These are phyloP conservation scores for Alces alces DNA, from an alignment of 2,113 vertebrate species.

Conservation along the genomic window DNA sequence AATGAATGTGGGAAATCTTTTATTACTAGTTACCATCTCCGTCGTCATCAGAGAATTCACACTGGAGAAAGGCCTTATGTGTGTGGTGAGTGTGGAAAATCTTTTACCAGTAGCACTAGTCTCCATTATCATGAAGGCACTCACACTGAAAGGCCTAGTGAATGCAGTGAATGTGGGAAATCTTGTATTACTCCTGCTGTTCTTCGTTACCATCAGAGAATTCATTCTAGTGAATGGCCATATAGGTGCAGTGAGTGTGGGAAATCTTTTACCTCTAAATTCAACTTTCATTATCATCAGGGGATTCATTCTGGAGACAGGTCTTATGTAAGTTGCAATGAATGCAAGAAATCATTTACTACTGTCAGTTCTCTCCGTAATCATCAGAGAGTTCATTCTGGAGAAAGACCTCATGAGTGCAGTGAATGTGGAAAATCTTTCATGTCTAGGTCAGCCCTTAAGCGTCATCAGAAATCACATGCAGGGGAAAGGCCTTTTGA, in stretches of 20 bases:
- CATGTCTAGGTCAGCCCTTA: not conserved
- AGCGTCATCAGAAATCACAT: not conserved
- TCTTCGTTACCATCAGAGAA: not conserved
- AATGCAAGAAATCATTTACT: slow-evolving; percentile 64
- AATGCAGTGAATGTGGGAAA: slow-evolving; percentile 70
- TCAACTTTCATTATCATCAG: not conserved
- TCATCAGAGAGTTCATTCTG: slow-evolving; percentile 51
- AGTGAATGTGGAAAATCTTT: not conserved
- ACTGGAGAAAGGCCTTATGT: slow-evolving; percentile 10
- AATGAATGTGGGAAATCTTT: slow-evolving; percentile 61
- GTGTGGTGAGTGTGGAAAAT: not conserved
- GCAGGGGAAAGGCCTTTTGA: not conserved
- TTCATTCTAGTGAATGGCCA: slow-evolving; percentile 42
- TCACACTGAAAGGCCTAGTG: slow-evolving; percentile 49
- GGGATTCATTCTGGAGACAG: slow-evolving; percentile 45
- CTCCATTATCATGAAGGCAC: slow-evolving; percentile 25
- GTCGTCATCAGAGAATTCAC: slow-evolving; percentile 48
- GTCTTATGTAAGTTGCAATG: not conserved
- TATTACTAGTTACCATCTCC: not conserved
- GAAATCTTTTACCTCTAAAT: slow-evolving; percentile 11
- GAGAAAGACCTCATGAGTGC: slow-evolving; percentile 19
- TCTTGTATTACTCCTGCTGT: not conserved
- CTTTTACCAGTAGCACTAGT: not conserved
- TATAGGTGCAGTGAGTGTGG: slow-evolving; percentile 49
- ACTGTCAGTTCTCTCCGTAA: not conserved